A percentile compares a stretch with the other conserved stretches of the same genome.
phyloP scores from a whole-genome alignment of 1,140 invertebrate genomes.

The Drosophila ogumai region DNA sequence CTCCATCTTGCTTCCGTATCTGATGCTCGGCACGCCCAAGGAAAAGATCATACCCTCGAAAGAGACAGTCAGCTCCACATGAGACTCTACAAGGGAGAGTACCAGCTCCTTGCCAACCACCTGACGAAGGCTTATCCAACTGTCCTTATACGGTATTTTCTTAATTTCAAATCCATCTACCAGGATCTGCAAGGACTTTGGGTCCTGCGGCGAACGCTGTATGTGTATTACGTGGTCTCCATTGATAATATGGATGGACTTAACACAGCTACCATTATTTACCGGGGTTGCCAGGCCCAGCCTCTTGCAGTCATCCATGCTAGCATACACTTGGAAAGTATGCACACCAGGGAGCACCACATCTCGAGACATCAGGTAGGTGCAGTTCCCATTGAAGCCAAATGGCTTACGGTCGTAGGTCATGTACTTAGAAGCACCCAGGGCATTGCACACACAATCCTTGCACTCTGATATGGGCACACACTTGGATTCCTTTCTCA shows the following conservation, averaged over 20 bases:
- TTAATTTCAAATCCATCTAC: constrained; percentile 84
- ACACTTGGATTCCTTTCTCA: constrained; percentile 89
- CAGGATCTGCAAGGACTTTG: constrained; percentile 53
- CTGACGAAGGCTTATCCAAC: constrained; percentile 86
- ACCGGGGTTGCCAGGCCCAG: constrained; percentile 48
- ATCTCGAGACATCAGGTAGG: constrained; percentile 90
- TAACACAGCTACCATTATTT: constrained; percentile 65
- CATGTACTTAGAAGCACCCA: constrained; percentile 89
- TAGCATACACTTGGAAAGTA: constrained; percentile 87
- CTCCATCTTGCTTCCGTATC: constrained; percentile 90
- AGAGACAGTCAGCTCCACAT: constrained; percentile 86
- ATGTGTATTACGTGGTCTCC: constrained; percentile 88
- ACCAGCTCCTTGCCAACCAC: constrained; percentile 85
- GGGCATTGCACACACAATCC: constrained; percentile 91
- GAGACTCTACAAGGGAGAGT: constrained; percentile 85
- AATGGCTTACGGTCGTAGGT: constrained; percentile 91
- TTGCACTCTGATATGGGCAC: constrained; percentile 89
- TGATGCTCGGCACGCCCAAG: constrained; percentile 88
- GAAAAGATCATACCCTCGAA: constrained; percentile 87
- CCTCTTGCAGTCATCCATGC: constrained; percentile 77
- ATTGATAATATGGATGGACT: constrained; percentile 87
- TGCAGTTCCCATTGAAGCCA: constrained; percentile 91
- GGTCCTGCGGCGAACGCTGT: constrained; percentile 74
- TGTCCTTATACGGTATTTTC: constrained; percentile 85
- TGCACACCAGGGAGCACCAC: constrained; percentile 86